phyloP scores from a whole-genome alignment of 2,113 vertebrate genomes.

The Cyprinus carpio region DNA sequence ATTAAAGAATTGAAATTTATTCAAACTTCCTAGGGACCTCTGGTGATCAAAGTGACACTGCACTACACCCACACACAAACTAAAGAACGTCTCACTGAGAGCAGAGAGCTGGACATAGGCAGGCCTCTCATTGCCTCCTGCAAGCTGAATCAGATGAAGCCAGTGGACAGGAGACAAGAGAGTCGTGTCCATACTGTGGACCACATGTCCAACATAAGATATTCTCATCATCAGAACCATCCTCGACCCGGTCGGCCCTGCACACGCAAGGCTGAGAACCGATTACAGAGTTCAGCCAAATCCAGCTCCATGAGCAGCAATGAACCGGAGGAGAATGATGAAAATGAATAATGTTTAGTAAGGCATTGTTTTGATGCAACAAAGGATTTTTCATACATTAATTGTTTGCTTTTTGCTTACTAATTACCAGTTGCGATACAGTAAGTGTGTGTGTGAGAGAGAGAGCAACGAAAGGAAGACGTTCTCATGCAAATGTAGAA shows the following conservation, averaged over 20 bases:
- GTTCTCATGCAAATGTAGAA: conserved; percentile 24
- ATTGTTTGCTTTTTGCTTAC: conserved; percentile 24
- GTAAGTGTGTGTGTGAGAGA: neutral
- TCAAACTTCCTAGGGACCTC: conserved; percentile 63
- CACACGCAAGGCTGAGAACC: conserved; percentile 67
- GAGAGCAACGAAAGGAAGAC: neutral
- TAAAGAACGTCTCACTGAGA: conserved; percentile 72
- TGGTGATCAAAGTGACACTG: conserved; percentile 79
- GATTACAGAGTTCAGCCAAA: conserved; percentile 59
- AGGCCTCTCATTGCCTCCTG: conserved; percentile 76
- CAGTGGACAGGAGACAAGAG: conserved; percentile 8
- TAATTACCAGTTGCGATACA: neutral
- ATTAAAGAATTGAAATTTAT: neutral
- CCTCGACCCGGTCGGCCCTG: conserved; percentile 46
- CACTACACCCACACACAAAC: conserved; percentile 73
- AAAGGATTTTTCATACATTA: neutral
- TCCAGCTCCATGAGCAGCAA: conserved; percentile 65
- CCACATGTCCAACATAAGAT: neutral
- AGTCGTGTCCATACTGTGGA: conserved; percentile 45
- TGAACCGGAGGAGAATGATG: conserved; percentile 83
- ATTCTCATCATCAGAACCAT: conserved; percentile 22
- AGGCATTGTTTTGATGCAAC: neutral
- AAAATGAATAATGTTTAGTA: conserved; percentile 68
- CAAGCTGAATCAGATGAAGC: conserved; percentile 62
- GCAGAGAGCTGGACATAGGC: conserved; percentile 69